A percentile compares a stretch with the other conserved stretches of the same genome.
Conservation (phyloP, 2,888 invertebrate genomes). For the Habroteleia sp. region DNA sequence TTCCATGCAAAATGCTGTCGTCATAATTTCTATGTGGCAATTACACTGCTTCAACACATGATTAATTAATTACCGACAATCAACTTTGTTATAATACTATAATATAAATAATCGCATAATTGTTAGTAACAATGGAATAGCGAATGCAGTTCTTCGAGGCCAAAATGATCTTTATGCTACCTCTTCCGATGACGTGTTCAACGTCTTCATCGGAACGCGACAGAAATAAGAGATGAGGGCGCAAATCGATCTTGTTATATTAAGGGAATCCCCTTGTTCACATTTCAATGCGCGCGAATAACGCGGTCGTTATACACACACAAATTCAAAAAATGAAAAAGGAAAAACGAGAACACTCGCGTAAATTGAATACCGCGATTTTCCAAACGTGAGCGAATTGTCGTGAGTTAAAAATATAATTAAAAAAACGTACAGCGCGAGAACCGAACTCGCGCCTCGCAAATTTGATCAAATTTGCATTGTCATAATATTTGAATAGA, state of each 20-base stretch:
- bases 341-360: neutral
- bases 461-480: neutral
- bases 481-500: too few species aligned
- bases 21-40: neutral
- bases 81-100: conserved; percentile 37
- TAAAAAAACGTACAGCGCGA: neutral
- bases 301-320: conserved; percentile 32
- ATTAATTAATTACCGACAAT: conserved; percentile 41
- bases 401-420: neutral
- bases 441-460: conserved; percentile 6
- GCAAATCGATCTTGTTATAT: conserved; percentile 62
- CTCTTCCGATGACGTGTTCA: conserved; percentile 63
- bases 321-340: conserved; percentile 26
- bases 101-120: conserved; percentile 44
- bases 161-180: conserved; percentile 58
- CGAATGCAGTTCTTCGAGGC: conserved; percentile 43
- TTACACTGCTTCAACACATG: neutral
- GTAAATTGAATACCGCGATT: conserved; percentile 20
- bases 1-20: too few species aligned
- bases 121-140: conserved; percentile 46
- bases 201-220: conserved; percentile 59
- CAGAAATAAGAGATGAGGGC: conserved; percentile 63
- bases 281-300: conserved; percentile 45
- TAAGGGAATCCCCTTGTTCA: conserved; percentile 61
- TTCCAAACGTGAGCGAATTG: conserved; percentile 25